A percentile compares a stretch with the other conserved stretches of the same genome.
Evolutionary conservation across 2,113 vertebrate genomes (phyloP).

Genomic region (Beaufortia kweichowensis): DNA sequence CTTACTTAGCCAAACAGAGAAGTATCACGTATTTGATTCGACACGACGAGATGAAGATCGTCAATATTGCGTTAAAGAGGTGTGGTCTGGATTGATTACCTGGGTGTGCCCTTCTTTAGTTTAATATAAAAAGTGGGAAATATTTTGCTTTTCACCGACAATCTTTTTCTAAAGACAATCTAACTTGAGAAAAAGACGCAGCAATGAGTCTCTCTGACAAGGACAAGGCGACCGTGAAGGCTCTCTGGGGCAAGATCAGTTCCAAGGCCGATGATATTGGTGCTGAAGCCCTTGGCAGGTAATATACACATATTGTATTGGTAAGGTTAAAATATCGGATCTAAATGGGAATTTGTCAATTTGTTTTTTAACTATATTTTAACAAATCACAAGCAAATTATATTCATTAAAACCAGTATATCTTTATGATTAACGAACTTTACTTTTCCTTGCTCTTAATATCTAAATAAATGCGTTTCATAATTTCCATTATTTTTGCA

Average conservation of each 20-base stretch:
- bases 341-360: no score
- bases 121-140: slow-evolving; percentile 36
- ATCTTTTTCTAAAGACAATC: slow-evolving; percentile 21
- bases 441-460: neutral
- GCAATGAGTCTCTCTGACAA: slow-evolving; percentile 54
- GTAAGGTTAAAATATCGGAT: neutral
- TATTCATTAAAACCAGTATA: no score
- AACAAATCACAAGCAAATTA: no score
- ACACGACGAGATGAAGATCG: no score
- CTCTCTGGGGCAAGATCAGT: slow-evolving; percentile 43
- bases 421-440: neutral
- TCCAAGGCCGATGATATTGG: slow-evolving; percentile 34
- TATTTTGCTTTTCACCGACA: neutral
- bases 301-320: neutral
- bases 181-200: slow-evolving; percentile 18
- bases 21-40: neutral
- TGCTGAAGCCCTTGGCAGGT: slow-evolving; percentile 43
- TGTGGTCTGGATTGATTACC: slow-evolving; percentile 31
- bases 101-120: slow-evolving; percentile 27
- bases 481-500: slow-evolving; percentile 50
- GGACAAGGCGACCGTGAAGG: slow-evolving; percentile 44
- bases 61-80: neutral
- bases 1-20: slow-evolving; percentile 30
- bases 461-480: no score
- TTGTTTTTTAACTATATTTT: no score